Percentiles rank a stretch among this genome's conserved stretches.
phyloP scores from a whole-genome alignment of 2,113 vertebrate genomes.

The Oxygymnocypris stewartii region DNA sequence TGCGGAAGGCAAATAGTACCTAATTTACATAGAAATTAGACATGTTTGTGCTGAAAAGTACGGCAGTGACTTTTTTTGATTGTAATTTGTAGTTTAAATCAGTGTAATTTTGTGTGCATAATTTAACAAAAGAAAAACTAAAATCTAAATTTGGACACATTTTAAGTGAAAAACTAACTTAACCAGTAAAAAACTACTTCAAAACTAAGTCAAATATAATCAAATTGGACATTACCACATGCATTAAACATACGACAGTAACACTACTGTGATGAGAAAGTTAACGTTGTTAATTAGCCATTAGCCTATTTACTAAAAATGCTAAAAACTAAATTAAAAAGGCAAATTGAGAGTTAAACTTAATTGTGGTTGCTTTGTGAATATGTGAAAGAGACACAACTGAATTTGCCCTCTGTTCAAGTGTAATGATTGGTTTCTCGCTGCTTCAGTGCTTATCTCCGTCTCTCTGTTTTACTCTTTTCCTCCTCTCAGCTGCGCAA shows the following conservation, averaged over 20 bases:
- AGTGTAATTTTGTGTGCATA: background rate
- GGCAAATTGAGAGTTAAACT: constrained; percentile 30
- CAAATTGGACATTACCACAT: background rate
- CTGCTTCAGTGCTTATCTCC: constrained; percentile 76
- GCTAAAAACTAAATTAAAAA: background rate
- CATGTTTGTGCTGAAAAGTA: background rate
- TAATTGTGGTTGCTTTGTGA: background rate
- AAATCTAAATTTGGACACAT: background rate
- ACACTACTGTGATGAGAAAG: background rate
- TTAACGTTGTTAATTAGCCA: background rate
- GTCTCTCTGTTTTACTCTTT: constrained; percentile 7
- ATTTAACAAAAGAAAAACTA: background rate
- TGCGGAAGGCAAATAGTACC: background rate
- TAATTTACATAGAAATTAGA: background rate
- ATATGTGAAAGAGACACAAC: background rate
- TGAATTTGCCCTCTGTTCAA: constrained; percentile 67
- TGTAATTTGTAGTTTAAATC: background rate
- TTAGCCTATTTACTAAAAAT: background rate
- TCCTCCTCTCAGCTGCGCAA: constrained; percentile 66
- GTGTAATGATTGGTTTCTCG: constrained; percentile 82
- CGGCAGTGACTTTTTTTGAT: background rate
- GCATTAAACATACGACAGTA: background rate
- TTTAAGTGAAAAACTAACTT: background rate
- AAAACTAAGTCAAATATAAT: background rate
- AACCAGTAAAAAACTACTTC: too few relatives aligned